Evolutionary conservation across 2,888 invertebrate genomes (phyloP).

Genomic region (Selenia dentaria): DNA sequence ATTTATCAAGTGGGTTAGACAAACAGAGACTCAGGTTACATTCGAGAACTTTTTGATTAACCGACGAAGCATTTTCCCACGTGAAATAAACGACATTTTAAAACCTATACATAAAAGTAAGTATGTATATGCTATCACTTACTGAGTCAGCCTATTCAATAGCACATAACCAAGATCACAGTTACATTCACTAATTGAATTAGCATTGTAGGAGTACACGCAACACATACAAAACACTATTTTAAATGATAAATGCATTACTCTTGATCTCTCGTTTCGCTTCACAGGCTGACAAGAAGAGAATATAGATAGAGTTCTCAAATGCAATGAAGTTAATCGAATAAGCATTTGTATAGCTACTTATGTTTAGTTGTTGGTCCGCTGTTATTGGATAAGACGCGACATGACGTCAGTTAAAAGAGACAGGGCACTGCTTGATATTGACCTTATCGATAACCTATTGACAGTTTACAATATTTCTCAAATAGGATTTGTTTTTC

Average conservation of each 20-base stretch:
- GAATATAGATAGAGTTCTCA: constrained; percentile 10
- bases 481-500: constrained; percentile 17
- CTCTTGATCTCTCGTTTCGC: too few species aligned
- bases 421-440: constrained; percentile 42
- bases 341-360: constrained; percentile 16
- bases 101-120: neutral
- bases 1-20: constrained; percentile 21
- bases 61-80: constrained; percentile 44
- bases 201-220: constrained; percentile 27
- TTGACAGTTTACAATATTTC: constrained; percentile 6
- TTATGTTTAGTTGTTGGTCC: constrained; percentile 25
- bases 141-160: constrained; percentile 26
- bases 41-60: constrained; percentile 36
- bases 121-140: constrained; percentile 14
- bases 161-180: constrained; percentile 31
- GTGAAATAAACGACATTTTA: constrained; percentile 38
- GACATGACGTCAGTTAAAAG: constrained; percentile 41
- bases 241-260: constrained; percentile 31
- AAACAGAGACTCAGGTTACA: constrained; percentile 46
- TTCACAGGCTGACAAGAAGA: constrained; percentile 1
- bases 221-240: constrained; percentile 26
- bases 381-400: constrained; percentile 38
- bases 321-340: constrained; percentile 12
- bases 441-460: constrained; percentile 52
- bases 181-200: constrained; percentile 27